These are phyloP conservation scores for Selenia dentaria DNA, from an alignment of 2,888 invertebrate species.

Conservation along the genomic window DNA sequence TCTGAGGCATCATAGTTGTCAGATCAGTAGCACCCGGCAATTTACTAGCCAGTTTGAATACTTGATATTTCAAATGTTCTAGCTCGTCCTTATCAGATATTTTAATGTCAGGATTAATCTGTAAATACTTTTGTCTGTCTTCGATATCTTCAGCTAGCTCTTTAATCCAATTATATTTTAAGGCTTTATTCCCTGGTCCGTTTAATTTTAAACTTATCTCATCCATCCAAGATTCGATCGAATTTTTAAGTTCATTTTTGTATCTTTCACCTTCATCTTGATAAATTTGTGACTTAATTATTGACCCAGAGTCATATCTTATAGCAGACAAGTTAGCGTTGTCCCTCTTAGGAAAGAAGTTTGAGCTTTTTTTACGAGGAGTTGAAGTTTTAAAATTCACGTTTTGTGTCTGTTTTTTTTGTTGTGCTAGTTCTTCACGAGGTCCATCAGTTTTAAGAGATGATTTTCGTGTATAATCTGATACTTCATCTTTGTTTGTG, in stretches of 20 bases:
- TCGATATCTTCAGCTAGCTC: slow-evolving; percentile 63
- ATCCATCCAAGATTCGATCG: slow-evolving; percentile 41
- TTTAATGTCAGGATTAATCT: slow-evolving; percentile 43
- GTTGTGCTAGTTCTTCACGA: slow-evolving; percentile 21
- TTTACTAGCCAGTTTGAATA: slow-evolving; percentile 67
- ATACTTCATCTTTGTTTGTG: slow-evolving; percentile 28
- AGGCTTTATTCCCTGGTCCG: neutral
- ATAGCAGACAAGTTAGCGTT: slow-evolving; percentile 11
- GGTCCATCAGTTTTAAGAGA: slow-evolving; percentile 14
- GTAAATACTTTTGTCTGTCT: slow-evolving; percentile 60
- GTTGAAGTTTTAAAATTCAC: slow-evolving; percentile 33
- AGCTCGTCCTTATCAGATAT: slow-evolving; percentile 50
- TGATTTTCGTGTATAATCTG: slow-evolving; percentile 21
- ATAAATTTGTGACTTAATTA: slow-evolving; percentile 5
- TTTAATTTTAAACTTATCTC: slow-evolving; percentile 24
- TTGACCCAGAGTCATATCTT: slow-evolving; percentile 8
- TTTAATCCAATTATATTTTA: slow-evolving; percentile 10
- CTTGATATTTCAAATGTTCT: slow-evolving; percentile 63
- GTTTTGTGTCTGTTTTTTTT: slow-evolving; percentile 22
- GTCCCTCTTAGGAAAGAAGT: slow-evolving; percentile 21
- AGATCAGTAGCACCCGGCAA: slow-evolving; percentile 39
- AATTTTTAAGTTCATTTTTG: slow-evolving; percentile 24
- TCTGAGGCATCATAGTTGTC: slow-evolving; percentile 29
- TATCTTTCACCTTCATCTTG: slow-evolving; percentile 33
- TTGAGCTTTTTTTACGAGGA: slow-evolving; percentile 18